phyloP scores from a whole-genome alignment of 2,113 vertebrate species.

The Amphiprion ocellaris region DNA sequence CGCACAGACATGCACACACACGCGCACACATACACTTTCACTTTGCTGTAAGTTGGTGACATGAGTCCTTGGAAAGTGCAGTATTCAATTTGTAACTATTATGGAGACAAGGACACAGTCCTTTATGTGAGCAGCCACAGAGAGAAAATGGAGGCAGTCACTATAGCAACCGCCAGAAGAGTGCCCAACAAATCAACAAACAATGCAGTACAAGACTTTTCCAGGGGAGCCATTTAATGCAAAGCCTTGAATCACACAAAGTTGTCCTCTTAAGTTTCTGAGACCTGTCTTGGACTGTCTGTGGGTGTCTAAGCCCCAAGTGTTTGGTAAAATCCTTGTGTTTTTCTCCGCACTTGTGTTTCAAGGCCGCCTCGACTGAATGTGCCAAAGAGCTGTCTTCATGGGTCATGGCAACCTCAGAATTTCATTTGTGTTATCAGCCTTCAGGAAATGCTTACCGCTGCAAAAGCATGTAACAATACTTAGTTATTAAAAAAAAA shows the following conservation, averaged over 20 bases:
- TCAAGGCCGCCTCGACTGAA: slow-evolving; percentile 73
- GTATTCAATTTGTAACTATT: slow-evolving; percentile 87
- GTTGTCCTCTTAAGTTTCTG: slow-evolving; percentile 77
- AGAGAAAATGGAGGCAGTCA: slow-evolving; percentile 83
- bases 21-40: slow-evolving; percentile 56
- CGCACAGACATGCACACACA: slow-evolving; percentile 38
- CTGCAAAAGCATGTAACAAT: slow-evolving; percentile 54
- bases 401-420: slow-evolving; percentile 79
- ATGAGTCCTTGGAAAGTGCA: slow-evolving; percentile 83
- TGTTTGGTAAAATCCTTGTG: slow-evolving; percentile 75
- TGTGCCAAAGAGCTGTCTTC: slow-evolving; percentile 79
- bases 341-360: slow-evolving; percentile 66
- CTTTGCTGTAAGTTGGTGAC: slow-evolving; percentile 81
- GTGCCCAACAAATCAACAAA: slow-evolving; percentile 83
- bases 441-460: slow-evolving; percentile 73
- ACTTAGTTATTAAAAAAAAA: slow-evolving; percentile 41
- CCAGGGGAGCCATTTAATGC: slow-evolving; percentile 76
- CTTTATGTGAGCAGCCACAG: slow-evolving; percentile 83
- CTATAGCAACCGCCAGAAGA: slow-evolving; percentile 83
- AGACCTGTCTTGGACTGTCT: slow-evolving; percentile 74
- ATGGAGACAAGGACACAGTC: slow-evolving; percentile 83
- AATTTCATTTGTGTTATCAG: slow-evolving; percentile 73
- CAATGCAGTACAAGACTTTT: slow-evolving; percentile 79
- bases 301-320: slow-evolving; percentile 64
- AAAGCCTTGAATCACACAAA: slow-evolving; percentile 81